A percentile compares a stretch with the other conserved stretches of the same genome.
phyloP scores from a whole-genome alignment of 2,113 vertebrate genomes.

The Phyllostomus hastatus region DNA sequence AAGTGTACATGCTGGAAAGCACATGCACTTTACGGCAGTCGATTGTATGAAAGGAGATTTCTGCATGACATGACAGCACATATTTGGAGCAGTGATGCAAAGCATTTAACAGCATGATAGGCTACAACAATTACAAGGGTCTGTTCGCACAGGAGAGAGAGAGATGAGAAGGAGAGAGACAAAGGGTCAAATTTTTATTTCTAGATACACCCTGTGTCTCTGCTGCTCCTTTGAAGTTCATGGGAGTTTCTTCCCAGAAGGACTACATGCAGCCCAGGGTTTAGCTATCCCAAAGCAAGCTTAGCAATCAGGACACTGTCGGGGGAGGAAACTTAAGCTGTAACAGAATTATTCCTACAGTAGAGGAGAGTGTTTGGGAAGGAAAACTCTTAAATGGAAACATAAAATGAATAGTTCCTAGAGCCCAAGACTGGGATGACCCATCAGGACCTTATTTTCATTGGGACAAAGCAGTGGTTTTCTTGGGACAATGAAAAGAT shows the following conservation, averaged over 20 bases:
- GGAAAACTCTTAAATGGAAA: background rate
- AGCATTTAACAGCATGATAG: background rate
- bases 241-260: background rate
- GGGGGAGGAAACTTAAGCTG: background rate
- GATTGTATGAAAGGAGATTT: background rate
- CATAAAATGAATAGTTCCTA: background rate
- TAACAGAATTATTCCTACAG: background rate
- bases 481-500: slow-evolving; percentile 7
- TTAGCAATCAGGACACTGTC: background rate
- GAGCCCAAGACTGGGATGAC: background rate
- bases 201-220: slow-evolving; percentile 10
- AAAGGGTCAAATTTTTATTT: slow-evolving; percentile 55
- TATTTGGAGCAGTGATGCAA: background rate
- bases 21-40: background rate
- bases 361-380: background rate
- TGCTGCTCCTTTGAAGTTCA: slow-evolving; percentile 45
- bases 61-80: background rate
- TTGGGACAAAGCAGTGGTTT: background rate
- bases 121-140: background rate
- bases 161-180: slow-evolving; percentile 45
- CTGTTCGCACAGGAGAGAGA: slow-evolving; percentile 47
- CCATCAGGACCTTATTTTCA: background rate
- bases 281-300: background rate
- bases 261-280: background rate
- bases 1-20: background rate